Base-by-base conservation (phyloP, 1,140 invertebrate species). In the Drosophila insularis region DNA sequence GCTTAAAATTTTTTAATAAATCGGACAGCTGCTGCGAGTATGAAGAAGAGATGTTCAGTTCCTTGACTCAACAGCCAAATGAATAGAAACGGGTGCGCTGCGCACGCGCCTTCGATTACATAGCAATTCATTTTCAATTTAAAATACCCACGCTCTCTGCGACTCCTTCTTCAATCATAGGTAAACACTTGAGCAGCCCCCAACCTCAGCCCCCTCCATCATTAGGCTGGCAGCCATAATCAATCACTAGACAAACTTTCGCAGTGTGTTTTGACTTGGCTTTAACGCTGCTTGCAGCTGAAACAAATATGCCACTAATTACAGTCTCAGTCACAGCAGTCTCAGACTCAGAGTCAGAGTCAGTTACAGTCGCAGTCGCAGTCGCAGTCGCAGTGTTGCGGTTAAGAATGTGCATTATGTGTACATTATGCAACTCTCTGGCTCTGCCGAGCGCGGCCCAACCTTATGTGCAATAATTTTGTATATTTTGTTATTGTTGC, bases 231-330 rank as follows among this genome's bases (percentile, higher is more conserved):
- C 73, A 77, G 67, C 55, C 71, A 74, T 70, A 89, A 89, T 89
- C 84, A 89, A 89, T 89, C 84, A 89, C 74, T 72, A 67, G 39
- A 65, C 60, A 43, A 74, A 67, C 62, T 46, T 68, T 56, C 56
- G 39, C 55, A 37, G 73, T 58, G 81, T 77, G 82, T 78, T 87
- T 68, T 87, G 84, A 73, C 71, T 75, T 37, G 71, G 39, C 66
- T 35, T 55, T 27, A 50, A 21, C 43, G 17, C 43, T 14, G 58
- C 31, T 63, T 74, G 78, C 78, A 78, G 82, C 82, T 87, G 82
- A 79, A 87, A 87, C 80, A 87, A 87, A 87, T 87, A 89, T 87
- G 84, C 82, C 82, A 89, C 82, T 87, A 87, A 87, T 87, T 87
- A 89, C 84, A 82, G 84, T 68, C 63, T 27, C 43, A 27, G 53